These are phyloP conservation scores for Megalops cyprinoides DNA, from an alignment of 2,797 vertebrate species.

Conservation along the genomic window DNA sequence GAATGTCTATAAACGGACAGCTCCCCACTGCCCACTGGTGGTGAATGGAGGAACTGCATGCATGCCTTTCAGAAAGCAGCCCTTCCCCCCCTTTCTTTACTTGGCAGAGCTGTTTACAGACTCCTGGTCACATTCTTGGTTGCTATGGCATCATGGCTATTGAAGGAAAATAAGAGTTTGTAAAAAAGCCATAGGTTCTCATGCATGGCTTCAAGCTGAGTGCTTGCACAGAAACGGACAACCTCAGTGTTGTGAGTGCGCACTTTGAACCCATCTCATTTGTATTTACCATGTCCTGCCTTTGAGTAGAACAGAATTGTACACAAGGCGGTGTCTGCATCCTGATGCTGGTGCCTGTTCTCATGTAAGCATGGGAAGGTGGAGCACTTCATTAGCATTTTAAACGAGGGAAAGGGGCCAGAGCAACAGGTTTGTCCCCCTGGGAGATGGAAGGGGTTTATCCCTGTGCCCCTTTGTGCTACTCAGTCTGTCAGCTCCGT, in stretches of 20 bases:
- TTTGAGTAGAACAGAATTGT: neutral
- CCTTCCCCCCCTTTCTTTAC: neutral
- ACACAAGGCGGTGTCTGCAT: neutral
- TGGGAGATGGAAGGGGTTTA: neutral
- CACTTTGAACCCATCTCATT: neutral
- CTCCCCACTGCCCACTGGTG: constrained; percentile 51
- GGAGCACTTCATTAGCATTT: neutral
- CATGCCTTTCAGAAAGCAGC: neutral
- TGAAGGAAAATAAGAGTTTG: neutral
- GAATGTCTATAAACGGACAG: neutral
- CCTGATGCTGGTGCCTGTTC: neutral
- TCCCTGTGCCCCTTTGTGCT: neutral
- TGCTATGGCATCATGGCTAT: constrained; percentile 19
- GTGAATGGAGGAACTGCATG: constrained; percentile 37
- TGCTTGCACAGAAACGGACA: neutral
- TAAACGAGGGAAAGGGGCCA: neutral
- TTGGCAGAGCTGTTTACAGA: constrained; percentile 7
- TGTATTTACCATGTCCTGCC: neutral
- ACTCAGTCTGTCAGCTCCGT: neutral
- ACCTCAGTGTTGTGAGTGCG: neutral
- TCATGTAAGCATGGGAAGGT: too few species aligned
- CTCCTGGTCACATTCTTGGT: constrained; percentile 7
- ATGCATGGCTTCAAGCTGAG: neutral
- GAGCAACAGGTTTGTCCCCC: neutral
- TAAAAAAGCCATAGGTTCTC: neutral